A percentile compares a stretch with the other conserved stretches of the same genome.
phyloP scores from a whole-genome alignment of 30 jellyfish, hydroid and myxozoan genomes.

The Pelagia noctiluca region DNA sequence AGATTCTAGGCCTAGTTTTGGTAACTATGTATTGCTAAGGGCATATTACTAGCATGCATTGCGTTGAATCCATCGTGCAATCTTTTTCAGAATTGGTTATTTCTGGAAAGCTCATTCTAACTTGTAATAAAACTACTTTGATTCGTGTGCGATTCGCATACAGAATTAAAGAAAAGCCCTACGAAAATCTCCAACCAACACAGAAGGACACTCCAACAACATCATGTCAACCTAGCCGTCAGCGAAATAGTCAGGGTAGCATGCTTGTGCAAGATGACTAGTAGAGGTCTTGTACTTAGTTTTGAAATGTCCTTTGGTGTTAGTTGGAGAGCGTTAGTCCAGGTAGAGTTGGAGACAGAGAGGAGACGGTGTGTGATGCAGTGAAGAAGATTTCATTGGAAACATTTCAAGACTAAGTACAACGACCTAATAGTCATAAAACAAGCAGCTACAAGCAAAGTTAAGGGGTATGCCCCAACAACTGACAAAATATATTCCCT shows the following conservation, averaged over 20 bases:
- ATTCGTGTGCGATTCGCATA: too few relatives aligned
- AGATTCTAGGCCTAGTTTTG: too few relatives aligned
- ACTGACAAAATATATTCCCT: too few relatives aligned
- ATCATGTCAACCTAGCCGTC: conserved; percentile 21
- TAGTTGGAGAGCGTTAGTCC: background rate
- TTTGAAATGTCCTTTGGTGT: conserved; percentile 89
- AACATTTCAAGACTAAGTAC: conserved; percentile 86
- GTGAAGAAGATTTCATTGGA: conserved; percentile 2
- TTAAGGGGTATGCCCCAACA: too few relatives aligned
- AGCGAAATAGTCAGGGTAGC: background rate
- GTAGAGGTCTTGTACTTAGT: conserved; percentile 76
- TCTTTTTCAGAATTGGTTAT: too few relatives aligned
- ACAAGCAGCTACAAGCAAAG: too few relatives aligned
- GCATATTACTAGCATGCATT: too few relatives aligned
- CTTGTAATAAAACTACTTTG: too few relatives aligned
- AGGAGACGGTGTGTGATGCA: background rate
- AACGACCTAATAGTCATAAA: conserved; percentile 26
- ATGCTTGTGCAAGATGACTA: background rate
- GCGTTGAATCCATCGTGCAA: too few relatives aligned
- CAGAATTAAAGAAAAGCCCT: too few relatives aligned
- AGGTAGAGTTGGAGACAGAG: background rate
- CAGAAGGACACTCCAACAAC: conserved; percentile 56
- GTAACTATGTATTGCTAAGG: too few relatives aligned
- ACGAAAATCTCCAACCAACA: conserved; percentile 1
- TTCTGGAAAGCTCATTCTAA: too few relatives aligned